A percentile compares a stretch with the other conserved stretches of the same genome.
Conservation (phyloP, 2,797 vertebrate species). For the Sebastes iracundus region DNA sequence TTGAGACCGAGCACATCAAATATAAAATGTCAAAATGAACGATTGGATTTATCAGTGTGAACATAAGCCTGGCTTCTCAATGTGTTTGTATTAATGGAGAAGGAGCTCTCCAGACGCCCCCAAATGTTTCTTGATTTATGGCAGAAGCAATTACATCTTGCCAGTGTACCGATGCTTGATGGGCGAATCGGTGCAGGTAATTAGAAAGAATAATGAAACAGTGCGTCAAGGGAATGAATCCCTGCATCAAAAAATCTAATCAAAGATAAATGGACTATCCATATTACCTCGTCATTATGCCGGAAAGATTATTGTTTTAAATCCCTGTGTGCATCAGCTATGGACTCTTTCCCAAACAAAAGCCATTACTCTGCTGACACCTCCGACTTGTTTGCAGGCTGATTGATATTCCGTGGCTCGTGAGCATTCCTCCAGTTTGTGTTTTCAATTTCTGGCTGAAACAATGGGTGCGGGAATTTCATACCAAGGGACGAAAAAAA, state of each 20-base stretch:
- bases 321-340: constrained; percentile 59
- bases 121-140: constrained; percentile 80
- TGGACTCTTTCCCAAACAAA: constrained; percentile 66
- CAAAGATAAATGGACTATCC: constrained; percentile 81
- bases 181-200: constrained; percentile 80
- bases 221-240: constrained; percentile 73
- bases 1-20: constrained; percentile 37
- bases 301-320: constrained; percentile 78
- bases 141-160: constrained; percentile 80
- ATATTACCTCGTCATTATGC: constrained; percentile 74
- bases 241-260: constrained; percentile 79
- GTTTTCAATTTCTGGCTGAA: constrained; percentile 60
- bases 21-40: constrained; percentile 61
- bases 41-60: constrained; percentile 62
- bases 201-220: constrained; percentile 85
- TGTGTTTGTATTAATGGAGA: constrained; percentile 66
- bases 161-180: constrained; percentile 70
- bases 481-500: constrained; percentile 29
- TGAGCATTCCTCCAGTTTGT: constrained; percentile 52
- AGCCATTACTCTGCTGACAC: constrained; percentile 68
- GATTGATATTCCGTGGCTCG: constrained; percentile 66
- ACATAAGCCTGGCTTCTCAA: constrained; percentile 49
- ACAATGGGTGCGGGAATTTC: constrained; percentile 46
- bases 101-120: constrained; percentile 53
- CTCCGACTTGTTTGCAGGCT: constrained; percentile 69